Percentiles rank a stretch among this genome's conserved stretches.
Evolutionary conservation across 2,113 vertebrate genomes (phyloP).

Genomic region (Ariopsis seemanni): DNA sequence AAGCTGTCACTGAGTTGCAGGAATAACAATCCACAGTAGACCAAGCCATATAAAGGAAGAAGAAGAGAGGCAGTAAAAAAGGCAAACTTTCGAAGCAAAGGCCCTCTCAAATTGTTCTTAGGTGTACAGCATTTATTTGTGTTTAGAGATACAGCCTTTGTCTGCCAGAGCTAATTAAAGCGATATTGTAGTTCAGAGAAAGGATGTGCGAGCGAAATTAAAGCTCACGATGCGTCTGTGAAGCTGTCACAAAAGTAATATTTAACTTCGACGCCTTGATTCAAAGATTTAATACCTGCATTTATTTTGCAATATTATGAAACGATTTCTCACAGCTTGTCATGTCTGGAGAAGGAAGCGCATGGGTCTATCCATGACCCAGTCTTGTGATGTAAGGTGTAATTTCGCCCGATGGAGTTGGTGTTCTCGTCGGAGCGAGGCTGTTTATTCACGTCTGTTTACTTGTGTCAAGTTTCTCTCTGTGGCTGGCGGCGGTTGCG

Average conservation of each 20-base stretch:
- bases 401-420: slow-evolving; percentile 25
- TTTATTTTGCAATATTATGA: slow-evolving; percentile 16
- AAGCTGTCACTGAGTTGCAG: slow-evolving; percentile 61
- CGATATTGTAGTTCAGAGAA: slow-evolving; percentile 32
- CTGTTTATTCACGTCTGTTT: slow-evolving; percentile 56
- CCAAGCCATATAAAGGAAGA: slow-evolving; percentile 49
- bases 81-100: slow-evolving; percentile 41
- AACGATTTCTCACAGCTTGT: slow-evolving; percentile 32
- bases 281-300: slow-evolving; percentile 7
- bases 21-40: slow-evolving; percentile 59
- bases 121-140: slow-evolving; percentile 52
- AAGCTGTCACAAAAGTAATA: slow-evolving; percentile 31
- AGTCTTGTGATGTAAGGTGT: slow-evolving; percentile 49
- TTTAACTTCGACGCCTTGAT: slow-evolving; percentile 8
- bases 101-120: slow-evolving; percentile 46
- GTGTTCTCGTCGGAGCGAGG: slow-evolving; percentile 42
- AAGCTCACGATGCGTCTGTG: slow-evolving; percentile 34
- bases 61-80: slow-evolving; percentile 27
- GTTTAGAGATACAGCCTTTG: slow-evolving; percentile 49
- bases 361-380: neutral
- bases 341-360: neutral
- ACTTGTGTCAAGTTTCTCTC: slow-evolving; percentile 51
- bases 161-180: slow-evolving; percentile 55
- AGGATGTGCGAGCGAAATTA: slow-evolving; percentile 46
- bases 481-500: slow-evolving; percentile 45